Base-by-base conservation (phyloP, 2,888 invertebrate species). In the Parnassius glacialis region DNA sequence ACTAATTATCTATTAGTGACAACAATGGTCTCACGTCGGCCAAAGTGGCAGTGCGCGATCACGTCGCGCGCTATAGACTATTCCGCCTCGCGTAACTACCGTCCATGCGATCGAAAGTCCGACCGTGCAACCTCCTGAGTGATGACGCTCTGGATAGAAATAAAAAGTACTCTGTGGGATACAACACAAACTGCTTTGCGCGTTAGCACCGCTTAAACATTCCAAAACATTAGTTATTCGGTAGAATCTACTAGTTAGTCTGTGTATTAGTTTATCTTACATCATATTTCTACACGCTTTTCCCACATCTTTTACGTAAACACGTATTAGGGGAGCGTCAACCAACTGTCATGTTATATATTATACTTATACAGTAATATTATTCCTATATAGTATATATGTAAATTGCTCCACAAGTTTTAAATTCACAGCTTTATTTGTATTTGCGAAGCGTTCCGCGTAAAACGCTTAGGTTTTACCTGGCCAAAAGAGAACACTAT, bases 1-100 rank as follows among this genome's bases (percentile, higher is more conserved):
- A 80, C 89, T 90, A 90, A 90, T 90, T 89, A 89, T 83, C 87
- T 88, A 87, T 89, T 86, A 87, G 74, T 81, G 80, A 76, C 85
- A 85, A 90, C 89, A 90, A 90, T 88, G 80, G 87, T 79, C 82
- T 78, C 87, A 87, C 87, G 87, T 87, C 83, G 76, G 72, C 65
- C 65, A 75, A 65, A 68, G 67, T 71, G 71, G 71, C 68, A 70
- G 73, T 71, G 73, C 72, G 73, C 73, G 68, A 72, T 74, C 79
- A 78, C 80, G 76, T 79, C 80, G 72, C 73, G 70, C 7, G 9
- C 74, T 75, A 80, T 78, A 78, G 75, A 74, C 74, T 71, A 67
- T 53, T 70, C 64, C 65, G 67, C 70, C 64, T 64, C 70, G 58
- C 51, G 58, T 13, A n/a, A 12, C 51, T 13, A 20, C 45, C 51